phyloP scores from a whole-genome alignment of 2,797 vertebrate genomes.

The Sebastes trivittatus region DNA sequence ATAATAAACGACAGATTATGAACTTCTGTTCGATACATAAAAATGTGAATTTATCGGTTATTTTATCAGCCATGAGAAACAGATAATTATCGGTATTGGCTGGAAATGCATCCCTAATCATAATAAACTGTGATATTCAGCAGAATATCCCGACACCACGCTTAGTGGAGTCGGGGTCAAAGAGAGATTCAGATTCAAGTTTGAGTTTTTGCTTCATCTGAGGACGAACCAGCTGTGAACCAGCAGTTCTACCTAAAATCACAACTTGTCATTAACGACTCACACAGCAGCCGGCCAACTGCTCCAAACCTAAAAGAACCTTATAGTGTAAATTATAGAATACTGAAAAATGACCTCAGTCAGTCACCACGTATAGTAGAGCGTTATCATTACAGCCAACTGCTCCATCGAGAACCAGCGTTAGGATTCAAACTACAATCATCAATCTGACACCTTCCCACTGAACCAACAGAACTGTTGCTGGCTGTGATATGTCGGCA shows the following conservation, averaged over 20 bases:
- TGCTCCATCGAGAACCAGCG: neutral
- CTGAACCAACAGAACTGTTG: neutral
- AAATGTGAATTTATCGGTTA: too few species aligned
- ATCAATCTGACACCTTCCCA: neutral
- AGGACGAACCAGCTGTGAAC: slow-evolving; percentile 18
- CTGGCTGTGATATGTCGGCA: slow-evolving; percentile 8
- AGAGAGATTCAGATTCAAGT: neutral
- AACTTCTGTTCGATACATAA: too few species aligned
- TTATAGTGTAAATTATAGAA: slow-evolving; percentile 3
- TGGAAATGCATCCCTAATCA: neutral
- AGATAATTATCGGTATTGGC: too few species aligned
- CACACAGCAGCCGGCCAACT: neutral
- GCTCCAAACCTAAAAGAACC: slow-evolving; percentile 11
- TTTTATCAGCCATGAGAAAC: too few species aligned
- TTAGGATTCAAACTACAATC: slow-evolving; percentile 39
- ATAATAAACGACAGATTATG: too few species aligned
- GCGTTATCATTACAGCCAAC: slow-evolving; percentile 1
- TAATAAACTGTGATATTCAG: neutral
- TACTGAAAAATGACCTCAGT: neutral
- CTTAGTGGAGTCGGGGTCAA: neutral
- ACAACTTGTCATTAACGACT: neutral
- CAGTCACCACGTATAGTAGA: neutral
- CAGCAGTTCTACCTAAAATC: neutral
- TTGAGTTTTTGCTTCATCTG: neutral
- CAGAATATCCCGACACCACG: neutral